Evolutionary conservation across 1,140 invertebrate genomes (phyloP).

Genomic region (Zaprionus nigranus): DNA sequence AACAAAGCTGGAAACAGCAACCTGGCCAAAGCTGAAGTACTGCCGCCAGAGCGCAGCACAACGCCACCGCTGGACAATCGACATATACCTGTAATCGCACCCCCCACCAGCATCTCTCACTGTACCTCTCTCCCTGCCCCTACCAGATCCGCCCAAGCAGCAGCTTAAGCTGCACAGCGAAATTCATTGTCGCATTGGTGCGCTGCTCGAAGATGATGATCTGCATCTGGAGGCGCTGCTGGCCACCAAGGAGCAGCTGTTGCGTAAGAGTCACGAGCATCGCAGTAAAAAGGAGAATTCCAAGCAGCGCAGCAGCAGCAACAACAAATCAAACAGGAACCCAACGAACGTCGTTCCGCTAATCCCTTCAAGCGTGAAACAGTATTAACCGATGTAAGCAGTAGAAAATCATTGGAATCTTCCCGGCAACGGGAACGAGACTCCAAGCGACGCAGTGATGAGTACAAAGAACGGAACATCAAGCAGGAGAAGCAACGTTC

Average conservation of each 20-base stretch:
- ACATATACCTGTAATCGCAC: not conserved
- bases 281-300: slow-evolving; percentile 48
- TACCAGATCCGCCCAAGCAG: not conserved
- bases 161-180: slow-evolving; percentile 63
- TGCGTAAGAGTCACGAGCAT: slow-evolving; percentile 61
- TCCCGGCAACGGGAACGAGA: slow-evolving; percentile 7
- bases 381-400: slow-evolving; percentile 58
- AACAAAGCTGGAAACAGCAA: slow-evolving; percentile 35
- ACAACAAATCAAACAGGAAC: slow-evolving; percentile 8
- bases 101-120: not conserved
- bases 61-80: slow-evolving; percentile 56
- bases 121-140: not conserved
- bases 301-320: slow-evolving; percentile 34
- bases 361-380: slow-evolving; percentile 65
- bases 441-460: not conserved
- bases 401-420: not conserved
- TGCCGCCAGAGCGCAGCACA: slow-evolving; percentile 49
- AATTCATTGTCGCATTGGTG: slow-evolving; percentile 74
- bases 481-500: slow-evolving; percentile 59
- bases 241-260: slow-evolving; percentile 55
- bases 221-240: slow-evolving; percentile 59
- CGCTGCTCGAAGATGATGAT: slow-evolving; percentile 72
- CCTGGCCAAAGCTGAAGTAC: slow-evolving; percentile 1
- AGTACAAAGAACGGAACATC: slow-evolving; percentile 44
- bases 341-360: slow-evolving; percentile 7